Percentiles rank a stretch among this genome's conserved stretches.
phyloP scores from a whole-genome alignment of 2,888 invertebrate genomes.

The Tiphia femorata region DNA sequence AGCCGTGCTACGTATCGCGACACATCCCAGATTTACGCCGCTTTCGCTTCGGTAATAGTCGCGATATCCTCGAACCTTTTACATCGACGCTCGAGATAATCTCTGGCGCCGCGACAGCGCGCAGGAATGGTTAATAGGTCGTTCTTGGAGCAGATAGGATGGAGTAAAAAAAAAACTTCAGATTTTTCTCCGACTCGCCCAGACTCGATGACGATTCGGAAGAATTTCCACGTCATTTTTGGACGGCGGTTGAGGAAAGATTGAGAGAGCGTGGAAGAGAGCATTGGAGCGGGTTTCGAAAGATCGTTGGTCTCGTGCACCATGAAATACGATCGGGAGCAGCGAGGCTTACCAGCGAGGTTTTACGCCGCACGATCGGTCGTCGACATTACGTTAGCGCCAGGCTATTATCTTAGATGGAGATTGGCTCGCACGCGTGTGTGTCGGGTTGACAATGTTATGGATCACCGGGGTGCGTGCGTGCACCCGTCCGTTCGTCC shows the following conservation, averaged over 20 bases:
- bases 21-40: too few relatives aligned
- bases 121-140: background rate
- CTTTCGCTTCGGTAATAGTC: background rate
- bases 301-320: too few relatives aligned
- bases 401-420: slow-evolving; percentile 40
- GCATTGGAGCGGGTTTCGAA: background rate
- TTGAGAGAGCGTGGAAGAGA: background rate
- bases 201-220: background rate
- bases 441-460: slow-evolving; percentile 58
- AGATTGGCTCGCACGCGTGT: slow-evolving; percentile 47
- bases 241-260: background rate
- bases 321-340: slow-evolving; percentile 17
- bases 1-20: background rate
- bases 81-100: slow-evolving; percentile 1
- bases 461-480: slow-evolving; percentile 61
- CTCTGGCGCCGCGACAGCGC: background rate
- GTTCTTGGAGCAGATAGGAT: too few relatives aligned
- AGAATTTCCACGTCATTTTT: background rate
- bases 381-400: slow-evolving; percentile 22
- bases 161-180: too few relatives aligned
- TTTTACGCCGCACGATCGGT: too few relatives aligned
- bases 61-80: background rate
- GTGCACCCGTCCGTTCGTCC: slow-evolving; percentile 31
- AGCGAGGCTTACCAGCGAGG: too few relatives aligned
- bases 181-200: background rate